Evolutionary conservation across 1,140 invertebrate genomes (phyloP).

Genomic region (Drosophila hydei): DNA sequence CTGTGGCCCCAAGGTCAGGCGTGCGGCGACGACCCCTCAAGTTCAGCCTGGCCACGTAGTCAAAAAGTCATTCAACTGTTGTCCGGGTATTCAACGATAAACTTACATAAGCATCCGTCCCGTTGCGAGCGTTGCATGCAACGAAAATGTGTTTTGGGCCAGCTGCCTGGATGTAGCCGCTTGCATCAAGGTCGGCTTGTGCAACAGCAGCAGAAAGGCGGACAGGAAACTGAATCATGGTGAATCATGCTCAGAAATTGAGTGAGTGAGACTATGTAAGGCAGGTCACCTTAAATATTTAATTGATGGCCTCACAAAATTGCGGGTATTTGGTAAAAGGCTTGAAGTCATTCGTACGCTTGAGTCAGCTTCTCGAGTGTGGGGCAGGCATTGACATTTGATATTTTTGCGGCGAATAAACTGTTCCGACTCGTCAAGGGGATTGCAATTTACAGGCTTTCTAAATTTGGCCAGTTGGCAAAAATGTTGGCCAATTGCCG

Average conservation of each 20-base stretch:
- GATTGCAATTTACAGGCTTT: conserved; percentile 64
- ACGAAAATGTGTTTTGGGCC: conserved; percentile 34
- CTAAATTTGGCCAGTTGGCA: conserved; percentile 61
- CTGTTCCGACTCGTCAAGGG: conserved; percentile 14
- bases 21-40: conserved; percentile 36
- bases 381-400: conserved; percentile 51
- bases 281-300: conserved; percentile 39
- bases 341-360: conserved; percentile 8
- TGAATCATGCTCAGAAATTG: conserved; percentile 33
- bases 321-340: conserved; percentile 16
- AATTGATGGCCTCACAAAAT: conserved; percentile 31
- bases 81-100: neutral
- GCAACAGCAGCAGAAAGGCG: conserved; percentile 39
- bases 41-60: conserved; percentile 25
- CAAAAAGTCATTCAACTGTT: conserved; percentile 66
- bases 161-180: conserved; percentile 33
- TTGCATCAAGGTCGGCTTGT: conserved; percentile 56
- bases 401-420: conserved; percentile 38
- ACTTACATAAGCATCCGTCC: conserved; percentile 62
- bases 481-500: conserved; percentile 14
- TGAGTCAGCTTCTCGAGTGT: conserved; percentile 28
- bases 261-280: conserved; percentile 25
- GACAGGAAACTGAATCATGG: conserved; percentile 30
- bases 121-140: conserved; percentile 5
- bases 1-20: conserved; percentile 18